Conservation (phyloP, 1,140 invertebrate genomes). For the Pseudomyrmex flavicornis region DNA sequence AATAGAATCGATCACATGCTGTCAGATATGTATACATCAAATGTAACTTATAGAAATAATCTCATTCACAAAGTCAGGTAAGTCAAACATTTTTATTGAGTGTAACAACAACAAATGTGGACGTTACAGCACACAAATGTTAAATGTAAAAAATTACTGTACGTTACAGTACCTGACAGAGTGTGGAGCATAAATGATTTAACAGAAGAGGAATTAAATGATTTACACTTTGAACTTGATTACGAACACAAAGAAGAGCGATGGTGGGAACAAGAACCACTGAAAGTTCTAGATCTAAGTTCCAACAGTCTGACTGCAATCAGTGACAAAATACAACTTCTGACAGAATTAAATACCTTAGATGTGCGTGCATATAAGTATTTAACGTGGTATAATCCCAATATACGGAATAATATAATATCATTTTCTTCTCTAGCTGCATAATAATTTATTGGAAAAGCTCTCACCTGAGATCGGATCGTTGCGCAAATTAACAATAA, state of each 20-base stretch:
- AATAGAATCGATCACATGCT: slow-evolving; percentile 16
- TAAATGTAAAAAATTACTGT: not conserved
- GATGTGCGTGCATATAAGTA: slow-evolving; percentile 86
- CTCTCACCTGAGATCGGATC: slow-evolving; percentile 92
- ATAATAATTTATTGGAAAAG: slow-evolving; percentile 91
- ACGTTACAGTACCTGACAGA: slow-evolving; percentile 90
- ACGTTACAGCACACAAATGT: too few relatives aligned
- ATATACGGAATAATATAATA: not conserved
- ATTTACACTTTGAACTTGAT: slow-evolving; percentile 88
- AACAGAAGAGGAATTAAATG: slow-evolving; percentile 87
- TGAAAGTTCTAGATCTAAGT: slow-evolving; percentile 92
- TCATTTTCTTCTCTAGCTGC: slow-evolving; percentile 86
- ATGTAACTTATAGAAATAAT: slow-evolving; percentile 16
- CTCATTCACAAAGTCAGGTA: slow-evolving; percentile 25
- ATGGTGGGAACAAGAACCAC: slow-evolving; percentile 94
- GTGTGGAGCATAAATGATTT: slow-evolving; percentile 93
- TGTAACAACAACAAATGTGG: not conserved
- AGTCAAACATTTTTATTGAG: slow-evolving; percentile 17
- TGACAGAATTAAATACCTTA: slow-evolving; percentile 89
- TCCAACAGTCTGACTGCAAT: slow-evolving; percentile 90
- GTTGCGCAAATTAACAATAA: slow-evolving; percentile 89
- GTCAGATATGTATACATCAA: not conserved
- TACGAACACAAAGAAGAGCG: slow-evolving; percentile 88
- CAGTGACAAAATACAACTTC: slow-evolving; percentile 89
- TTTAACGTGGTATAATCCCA: not conserved